These are phyloP conservation scores for Tinea pellionella DNA, from an alignment of 2,888 invertebrate genomes.

Conservation along the genomic window DNA sequence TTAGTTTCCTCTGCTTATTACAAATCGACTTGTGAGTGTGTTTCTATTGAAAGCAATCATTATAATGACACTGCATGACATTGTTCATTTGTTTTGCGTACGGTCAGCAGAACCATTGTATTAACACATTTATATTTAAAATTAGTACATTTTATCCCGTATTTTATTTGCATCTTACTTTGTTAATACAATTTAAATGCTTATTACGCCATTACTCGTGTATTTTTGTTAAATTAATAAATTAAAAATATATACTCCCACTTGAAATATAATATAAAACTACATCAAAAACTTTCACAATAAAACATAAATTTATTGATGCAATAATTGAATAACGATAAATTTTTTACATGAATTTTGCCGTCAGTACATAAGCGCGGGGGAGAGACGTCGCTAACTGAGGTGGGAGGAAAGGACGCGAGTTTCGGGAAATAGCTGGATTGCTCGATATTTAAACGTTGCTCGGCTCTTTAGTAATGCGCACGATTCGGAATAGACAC, in stretches of 20 bases:
- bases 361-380: background rate
- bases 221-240: no score
- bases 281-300: no score
- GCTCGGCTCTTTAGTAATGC: background rate
- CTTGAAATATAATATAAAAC: no score
- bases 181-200: no score
- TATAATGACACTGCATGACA: slow-evolving; percentile 1
- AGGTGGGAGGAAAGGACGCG: background rate
- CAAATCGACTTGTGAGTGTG: background rate
- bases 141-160: no score
- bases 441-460: background rate
- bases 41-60: background rate
- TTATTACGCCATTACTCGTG: no score
- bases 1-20: no score
- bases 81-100: background rate
- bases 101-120: background rate
- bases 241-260: no score
- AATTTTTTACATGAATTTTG: background rate
- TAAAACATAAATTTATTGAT: no score
- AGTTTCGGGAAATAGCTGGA: slow-evolving; percentile 1
- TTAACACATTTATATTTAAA: no score
- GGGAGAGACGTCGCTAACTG: background rate
- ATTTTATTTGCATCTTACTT: no score
- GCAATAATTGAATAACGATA: no score
- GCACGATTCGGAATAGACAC: background rate